Evolutionary conservation across 2,113 vertebrate genomes (phyloP).

Genomic region (Condylura cristata): DNA sequence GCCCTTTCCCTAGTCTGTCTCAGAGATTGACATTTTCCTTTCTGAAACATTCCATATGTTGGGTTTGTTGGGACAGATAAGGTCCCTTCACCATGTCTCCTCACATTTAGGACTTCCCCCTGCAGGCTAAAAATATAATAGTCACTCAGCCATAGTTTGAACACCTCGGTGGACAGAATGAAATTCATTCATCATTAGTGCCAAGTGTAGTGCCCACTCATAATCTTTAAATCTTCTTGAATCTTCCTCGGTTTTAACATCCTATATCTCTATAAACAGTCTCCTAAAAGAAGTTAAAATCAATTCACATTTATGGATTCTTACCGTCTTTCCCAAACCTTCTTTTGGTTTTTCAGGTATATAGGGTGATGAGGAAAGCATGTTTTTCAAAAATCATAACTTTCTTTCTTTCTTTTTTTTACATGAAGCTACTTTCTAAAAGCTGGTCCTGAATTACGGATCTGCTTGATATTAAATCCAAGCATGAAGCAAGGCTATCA

Average conservation of each 20-base stretch:
- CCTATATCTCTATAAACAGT: background rate
- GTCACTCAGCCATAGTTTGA: background rate
- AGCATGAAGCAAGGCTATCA: background rate
- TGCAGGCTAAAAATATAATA: background rate
- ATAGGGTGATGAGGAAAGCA: background rate
- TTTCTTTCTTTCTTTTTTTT: too few relatives aligned
- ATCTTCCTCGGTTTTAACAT: background rate
- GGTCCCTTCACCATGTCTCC: background rate
- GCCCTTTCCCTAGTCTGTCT: background rate
- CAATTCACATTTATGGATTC: background rate
- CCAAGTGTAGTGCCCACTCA: too few relatives aligned
- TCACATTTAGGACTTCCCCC: background rate
- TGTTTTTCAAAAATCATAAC: background rate
- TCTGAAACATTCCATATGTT: background rate
- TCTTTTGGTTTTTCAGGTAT: background rate
- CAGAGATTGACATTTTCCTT: background rate
- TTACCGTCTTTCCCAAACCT: background rate
- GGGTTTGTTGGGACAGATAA: background rate
- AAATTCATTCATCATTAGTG: background rate
- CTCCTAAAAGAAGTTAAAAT: slow-evolving; percentile 17
- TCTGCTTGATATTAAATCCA: background rate
- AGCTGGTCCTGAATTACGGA: background rate
- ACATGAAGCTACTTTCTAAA: background rate
- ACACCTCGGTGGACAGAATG: background rate
- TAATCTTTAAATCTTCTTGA: background rate